Percentiles rank a stretch among this genome's conserved stretches.
Conservation (phyloP, 2,113 vertebrate species). For the Tachysurus vachellii region DNA sequence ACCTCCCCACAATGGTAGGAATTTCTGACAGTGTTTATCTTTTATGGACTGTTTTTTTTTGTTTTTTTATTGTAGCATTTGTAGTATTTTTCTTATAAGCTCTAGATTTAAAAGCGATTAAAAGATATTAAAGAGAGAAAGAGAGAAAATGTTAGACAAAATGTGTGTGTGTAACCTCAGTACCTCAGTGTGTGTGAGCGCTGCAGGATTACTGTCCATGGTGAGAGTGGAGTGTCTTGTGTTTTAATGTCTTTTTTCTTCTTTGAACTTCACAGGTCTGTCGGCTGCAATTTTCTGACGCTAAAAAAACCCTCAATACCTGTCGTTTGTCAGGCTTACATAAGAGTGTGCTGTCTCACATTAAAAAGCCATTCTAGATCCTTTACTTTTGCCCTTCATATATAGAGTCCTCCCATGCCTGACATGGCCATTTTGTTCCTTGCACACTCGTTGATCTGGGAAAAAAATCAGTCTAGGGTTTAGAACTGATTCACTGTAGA, state of each 20-base stretch:
- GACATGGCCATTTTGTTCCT: conserved; percentile 12
- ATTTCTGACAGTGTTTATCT: no score
- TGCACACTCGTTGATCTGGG: not conserved
- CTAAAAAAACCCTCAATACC: conserved; percentile 31
- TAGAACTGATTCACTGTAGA: not conserved
- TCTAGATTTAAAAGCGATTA: no score
- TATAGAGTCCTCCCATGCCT: not conserved
- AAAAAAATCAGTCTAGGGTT: not conserved
- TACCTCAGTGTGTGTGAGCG: not conserved
- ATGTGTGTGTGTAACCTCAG: conserved; percentile 15
- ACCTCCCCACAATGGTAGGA: no score
- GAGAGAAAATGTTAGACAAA: not conserved
- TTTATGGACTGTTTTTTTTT: no score
- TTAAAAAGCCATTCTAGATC: conserved; percentile 30
- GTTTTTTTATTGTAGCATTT: no score
- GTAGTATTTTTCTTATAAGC: no score
- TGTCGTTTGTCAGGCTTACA: conserved; percentile 54
- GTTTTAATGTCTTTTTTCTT: conserved; percentile 42
- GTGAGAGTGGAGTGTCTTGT: conserved; percentile 24
- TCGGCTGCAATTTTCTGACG: conserved; percentile 45
- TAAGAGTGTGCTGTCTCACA: conserved; percentile 39
- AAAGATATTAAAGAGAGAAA: not conserved
- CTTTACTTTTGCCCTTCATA: not conserved
- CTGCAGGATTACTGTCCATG: conserved; percentile 17
- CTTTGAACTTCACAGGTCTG: conserved; percentile 56